These are phyloP conservation scores for Prolemur simus DNA, from an alignment of 2,113 vertebrate species.

Conservation along the genomic window DNA sequence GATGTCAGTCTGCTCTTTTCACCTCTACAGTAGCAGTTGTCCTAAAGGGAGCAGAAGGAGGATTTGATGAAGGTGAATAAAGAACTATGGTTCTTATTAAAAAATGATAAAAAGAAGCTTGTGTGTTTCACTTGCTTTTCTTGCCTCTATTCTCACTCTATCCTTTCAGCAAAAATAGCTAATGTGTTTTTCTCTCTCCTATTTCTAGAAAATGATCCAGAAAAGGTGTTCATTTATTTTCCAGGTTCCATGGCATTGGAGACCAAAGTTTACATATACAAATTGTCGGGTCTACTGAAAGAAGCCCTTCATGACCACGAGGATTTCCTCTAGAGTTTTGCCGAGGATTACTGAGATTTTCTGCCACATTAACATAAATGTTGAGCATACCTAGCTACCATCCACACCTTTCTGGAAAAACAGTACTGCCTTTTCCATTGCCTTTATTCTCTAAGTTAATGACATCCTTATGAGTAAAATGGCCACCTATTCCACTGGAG, in stretches of 20 bases:
- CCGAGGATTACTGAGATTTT: neutral
- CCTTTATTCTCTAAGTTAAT: neutral
- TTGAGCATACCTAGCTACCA: neutral
- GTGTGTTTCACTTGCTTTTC: neutral
- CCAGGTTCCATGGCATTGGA: neutral
- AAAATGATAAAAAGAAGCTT: neutral
- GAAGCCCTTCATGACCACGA: neutral
- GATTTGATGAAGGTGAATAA: neutral
- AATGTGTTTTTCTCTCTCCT: neutral
- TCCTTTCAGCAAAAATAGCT: neutral
- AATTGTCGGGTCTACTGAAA: neutral
- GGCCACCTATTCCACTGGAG: no score
- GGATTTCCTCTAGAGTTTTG: neutral
- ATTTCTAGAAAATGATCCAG: neutral
- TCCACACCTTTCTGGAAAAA: neutral
- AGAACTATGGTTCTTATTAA: neutral
- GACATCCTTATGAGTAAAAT: neutral
- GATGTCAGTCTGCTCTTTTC: neutral
- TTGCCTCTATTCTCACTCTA: neutral
- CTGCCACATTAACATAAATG: neutral
- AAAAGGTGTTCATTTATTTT: neutral
- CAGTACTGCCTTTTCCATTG: neutral
- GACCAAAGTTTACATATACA: neutral
- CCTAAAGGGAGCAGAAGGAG: neutral
- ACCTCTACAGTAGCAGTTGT: neutral